Evolutionary conservation across 2,888 invertebrate species (phyloP).

Genomic region (Leptopilina syphax): DNA sequence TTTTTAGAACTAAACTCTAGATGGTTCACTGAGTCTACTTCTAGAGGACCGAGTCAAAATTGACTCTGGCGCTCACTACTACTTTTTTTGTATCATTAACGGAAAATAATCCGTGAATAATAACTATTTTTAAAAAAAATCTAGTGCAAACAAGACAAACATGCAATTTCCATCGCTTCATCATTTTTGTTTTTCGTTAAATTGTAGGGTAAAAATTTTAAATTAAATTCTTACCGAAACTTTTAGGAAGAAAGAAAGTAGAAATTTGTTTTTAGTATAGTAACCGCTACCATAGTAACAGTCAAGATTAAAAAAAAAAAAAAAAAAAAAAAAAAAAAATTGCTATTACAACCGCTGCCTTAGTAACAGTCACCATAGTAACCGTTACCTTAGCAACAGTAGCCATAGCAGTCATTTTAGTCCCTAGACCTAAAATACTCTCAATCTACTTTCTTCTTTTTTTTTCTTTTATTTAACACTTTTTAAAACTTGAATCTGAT

Average conservation of each 20-base stretch:
- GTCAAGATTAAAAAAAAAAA: too few relatives aligned
- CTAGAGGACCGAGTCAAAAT: constrained; percentile 47
- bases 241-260: neutral
- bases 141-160: constrained; percentile 35
- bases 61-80: neutral
- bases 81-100: neutral
- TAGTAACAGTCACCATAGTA: too few relatives aligned
- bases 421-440: too few relatives aligned
- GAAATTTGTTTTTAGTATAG: too few relatives aligned
- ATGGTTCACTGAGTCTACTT: neutral
- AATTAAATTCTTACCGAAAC: neutral
- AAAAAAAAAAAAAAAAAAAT: too few relatives aligned
- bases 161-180: constrained; percentile 43
- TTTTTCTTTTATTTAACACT: neutral
- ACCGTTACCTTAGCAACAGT: too few relatives aligned
- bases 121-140: constrained; percentile 37
- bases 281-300: too few relatives aligned
- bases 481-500: constrained; percentile 46
- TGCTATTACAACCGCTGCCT: too few relatives aligned
- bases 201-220: neutral
- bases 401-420: too few relatives aligned
- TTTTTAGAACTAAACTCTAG: constrained; percentile 13
- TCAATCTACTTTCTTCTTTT: neutral
- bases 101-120: constrained; percentile 56
- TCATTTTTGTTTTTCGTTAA: neutral